Percentiles rank a stretch among this genome's conserved stretches.
Evolutionary conservation across 92 coral and sea anemone species (phyloP).

Genomic region (Parazoanthus darwini): DNA sequence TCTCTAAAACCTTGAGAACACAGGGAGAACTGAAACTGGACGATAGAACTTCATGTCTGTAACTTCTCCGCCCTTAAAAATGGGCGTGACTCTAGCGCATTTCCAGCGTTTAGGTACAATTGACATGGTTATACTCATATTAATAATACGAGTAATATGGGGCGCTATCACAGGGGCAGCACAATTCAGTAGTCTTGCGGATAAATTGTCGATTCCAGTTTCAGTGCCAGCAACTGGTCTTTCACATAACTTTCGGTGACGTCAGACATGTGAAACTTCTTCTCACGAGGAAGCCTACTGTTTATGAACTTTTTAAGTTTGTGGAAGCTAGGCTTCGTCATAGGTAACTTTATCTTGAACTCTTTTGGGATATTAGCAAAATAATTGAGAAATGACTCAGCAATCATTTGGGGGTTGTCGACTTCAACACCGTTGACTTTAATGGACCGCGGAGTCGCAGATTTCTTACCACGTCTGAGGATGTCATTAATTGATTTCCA

Average conservation of each 20-base stretch:
- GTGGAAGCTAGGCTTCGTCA: conserved; percentile 3
- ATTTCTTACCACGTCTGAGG: no score
- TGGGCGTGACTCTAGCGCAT: conserved; percentile 36
- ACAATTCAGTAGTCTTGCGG: conserved; percentile 36
- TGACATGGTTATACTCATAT: conserved; percentile 34
- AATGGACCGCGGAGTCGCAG: no score
- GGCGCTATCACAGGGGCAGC: conserved; percentile 37
- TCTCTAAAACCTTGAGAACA: conserved; percentile 34
- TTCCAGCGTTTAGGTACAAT: conserved; percentile 33
- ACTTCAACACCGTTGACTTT: not conserved
- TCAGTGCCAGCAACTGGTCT: conserved; percentile 20
- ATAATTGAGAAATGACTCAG: conserved; percentile 33
- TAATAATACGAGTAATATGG: conserved; percentile 32
- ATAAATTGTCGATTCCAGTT: conserved; percentile 33
- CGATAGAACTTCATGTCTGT: conserved; percentile 40
- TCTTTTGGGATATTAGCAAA: conserved; percentile 8
- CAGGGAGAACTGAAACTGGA: conserved; percentile 39
- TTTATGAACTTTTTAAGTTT: conserved; percentile 27
- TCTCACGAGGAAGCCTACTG: not conserved
- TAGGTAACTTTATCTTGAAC: not conserved
- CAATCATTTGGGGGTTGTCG: conserved; percentile 33
- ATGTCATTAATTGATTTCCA: conserved; percentile 21
- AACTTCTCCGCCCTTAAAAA: conserved; percentile 37
- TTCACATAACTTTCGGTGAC: conserved; percentile 7
- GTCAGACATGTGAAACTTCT: no score